Base-by-base conservation (phyloP, 2,113 vertebrate genomes). In the Pygathrix nemaeus region DNA sequence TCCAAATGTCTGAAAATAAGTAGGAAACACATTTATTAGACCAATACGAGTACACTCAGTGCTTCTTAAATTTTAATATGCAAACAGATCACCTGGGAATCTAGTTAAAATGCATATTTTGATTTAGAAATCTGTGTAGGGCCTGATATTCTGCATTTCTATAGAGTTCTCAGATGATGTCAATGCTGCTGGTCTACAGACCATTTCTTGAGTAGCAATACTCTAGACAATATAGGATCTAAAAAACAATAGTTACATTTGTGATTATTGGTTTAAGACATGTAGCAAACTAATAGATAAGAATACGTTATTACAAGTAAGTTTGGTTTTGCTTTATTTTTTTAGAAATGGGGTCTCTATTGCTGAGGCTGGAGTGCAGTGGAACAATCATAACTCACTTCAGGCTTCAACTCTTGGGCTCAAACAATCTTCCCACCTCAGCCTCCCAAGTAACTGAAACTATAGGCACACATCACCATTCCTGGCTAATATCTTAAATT, bases 1-100 rank as follows among this genome's bases (percentile, higher is more conserved):
- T 88, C 82, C n/a, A 93, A 85, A 79, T 35, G 9, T 85, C 55
- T 92, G 50, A 97, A 94, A 97, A 91, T 93, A 94, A 78, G 76
- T 88, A 94, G 72, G 80, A 96, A 90, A 57, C 32, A 93, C 40
- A 40, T 43, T 92, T 57, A 45, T 92, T 94, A 91, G 78, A 91
- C 38, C 94, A 98, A 72, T 52, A 38, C 59, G 21, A 66, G 35
- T 92, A 66, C 1, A 61, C 9, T 20, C 8, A 1, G 3, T 80
- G 61, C 64, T 76, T 80, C 76, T 50, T 88, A 96, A 94, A 94
- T 20, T 72, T 82, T 50, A 55, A 72, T 27, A 1, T 61, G 91
- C 27, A 64, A n/a, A 64, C 23, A 40, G 45, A 9, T 66, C n/a
- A 88, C 68, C 48, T 9, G 45, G 45, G 20, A 82, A 91, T 90